These are phyloP conservation scores for Scytalopus superciliaris DNA, from an alignment of 2,113 vertebrate genomes.

Conservation along the genomic window DNA sequence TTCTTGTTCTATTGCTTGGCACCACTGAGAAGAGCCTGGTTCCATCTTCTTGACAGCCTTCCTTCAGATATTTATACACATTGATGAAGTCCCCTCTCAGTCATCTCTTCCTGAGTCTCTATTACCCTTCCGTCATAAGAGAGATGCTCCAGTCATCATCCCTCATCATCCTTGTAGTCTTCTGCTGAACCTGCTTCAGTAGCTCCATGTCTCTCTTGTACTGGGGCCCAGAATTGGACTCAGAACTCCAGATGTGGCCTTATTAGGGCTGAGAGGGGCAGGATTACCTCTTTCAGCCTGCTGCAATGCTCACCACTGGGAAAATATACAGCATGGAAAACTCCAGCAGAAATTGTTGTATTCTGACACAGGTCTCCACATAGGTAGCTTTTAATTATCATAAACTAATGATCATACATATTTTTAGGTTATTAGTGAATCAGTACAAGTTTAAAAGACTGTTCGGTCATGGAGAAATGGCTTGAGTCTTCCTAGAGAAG, in stretches of 20 bases:
- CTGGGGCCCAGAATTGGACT: background rate
- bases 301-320: background rate
- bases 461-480: background rate
- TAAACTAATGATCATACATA: background rate
- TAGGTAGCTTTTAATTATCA: background rate
- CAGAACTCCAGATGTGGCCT: background rate
- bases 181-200: background rate
- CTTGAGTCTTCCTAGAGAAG: background rate
- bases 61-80: background rate
- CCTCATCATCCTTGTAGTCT: background rate
- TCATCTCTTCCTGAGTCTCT: background rate
- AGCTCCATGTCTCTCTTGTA: background rate
- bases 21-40: background rate
- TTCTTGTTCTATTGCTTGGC: background rate
- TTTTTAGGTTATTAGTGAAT: background rate
- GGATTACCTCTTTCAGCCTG: background rate
- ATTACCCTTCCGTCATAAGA: no score
- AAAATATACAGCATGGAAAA: background rate
- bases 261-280: background rate
- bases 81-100: background rate
- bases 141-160: background rate
- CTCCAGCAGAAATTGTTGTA: background rate
- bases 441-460: background rate
- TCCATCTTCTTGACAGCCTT: background rate
- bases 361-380: background rate